phyloP scores from a whole-genome alignment of 2,113 vertebrate species.

The Corythornis vintsioides region DNA sequence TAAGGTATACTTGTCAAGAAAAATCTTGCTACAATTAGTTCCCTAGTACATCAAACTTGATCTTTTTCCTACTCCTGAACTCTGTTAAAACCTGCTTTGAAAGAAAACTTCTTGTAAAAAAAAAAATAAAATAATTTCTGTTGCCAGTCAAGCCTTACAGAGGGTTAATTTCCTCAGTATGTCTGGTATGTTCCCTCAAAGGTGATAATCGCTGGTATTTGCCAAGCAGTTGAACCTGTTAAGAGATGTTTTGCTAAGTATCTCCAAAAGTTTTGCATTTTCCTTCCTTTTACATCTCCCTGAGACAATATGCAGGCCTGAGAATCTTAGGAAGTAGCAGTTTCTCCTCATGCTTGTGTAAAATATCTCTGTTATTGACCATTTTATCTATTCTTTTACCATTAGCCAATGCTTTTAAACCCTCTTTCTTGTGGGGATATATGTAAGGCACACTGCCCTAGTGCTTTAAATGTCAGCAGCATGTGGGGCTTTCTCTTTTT shows the following conservation, averaged over 20 bases:
- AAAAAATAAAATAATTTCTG: background rate
- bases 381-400: background rate
- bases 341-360: background rate
- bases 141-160: background rate
- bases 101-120: background rate
- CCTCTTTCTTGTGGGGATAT: background rate
- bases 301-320: background rate
- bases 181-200: background rate
- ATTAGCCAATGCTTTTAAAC: background rate
- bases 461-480: background rate
- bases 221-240: background rate
- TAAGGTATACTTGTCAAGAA: background rate
- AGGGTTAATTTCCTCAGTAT: background rate
- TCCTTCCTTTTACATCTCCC: background rate
- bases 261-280: background rate
- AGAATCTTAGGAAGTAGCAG: background rate
- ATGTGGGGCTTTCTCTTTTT: background rate
- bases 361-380: background rate
- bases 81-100: background rate
- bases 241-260: background rate
- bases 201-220: background rate
- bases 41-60: background rate
- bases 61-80: background rate
- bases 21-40: background rate
- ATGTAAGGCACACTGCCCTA: background rate